phyloP scores from a whole-genome alignment of 2,797 vertebrate genomes.

The Melanotaenia maccullochi region DNA sequence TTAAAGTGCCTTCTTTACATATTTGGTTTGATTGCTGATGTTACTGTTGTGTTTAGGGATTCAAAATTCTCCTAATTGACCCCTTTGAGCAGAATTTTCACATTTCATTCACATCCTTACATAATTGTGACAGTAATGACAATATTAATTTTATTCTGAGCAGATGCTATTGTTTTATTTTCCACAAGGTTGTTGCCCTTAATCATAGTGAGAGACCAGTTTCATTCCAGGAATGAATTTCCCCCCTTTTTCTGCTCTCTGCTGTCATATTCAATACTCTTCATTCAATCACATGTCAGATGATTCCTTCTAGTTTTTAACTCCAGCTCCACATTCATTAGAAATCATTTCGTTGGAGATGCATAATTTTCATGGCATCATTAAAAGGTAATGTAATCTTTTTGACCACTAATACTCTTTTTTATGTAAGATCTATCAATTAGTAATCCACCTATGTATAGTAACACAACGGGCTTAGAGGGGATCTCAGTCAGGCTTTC shows the following conservation, averaged over 20 bases:
- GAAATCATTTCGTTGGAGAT: constrained; percentile 33
- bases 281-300: constrained; percentile 53
- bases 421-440: constrained; percentile 19
- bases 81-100: constrained; percentile 59
- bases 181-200: constrained; percentile 62
- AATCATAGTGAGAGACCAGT: constrained; percentile 43
- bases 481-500: constrained; percentile 25
- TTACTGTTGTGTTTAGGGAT: constrained; percentile 60
- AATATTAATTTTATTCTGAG: constrained; percentile 66
- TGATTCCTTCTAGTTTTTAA: constrained; percentile 49
- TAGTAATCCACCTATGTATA: constrained; percentile 29
- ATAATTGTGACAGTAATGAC: constrained; percentile 61
- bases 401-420: not conserved
- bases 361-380: constrained; percentile 32
- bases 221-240: constrained; percentile 44
- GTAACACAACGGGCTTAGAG: constrained; percentile 3
- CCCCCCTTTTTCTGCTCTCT: constrained; percentile 21
- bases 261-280: constrained; percentile 56
- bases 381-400: not conserved
- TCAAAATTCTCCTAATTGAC: constrained; percentile 76
- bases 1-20: constrained; percentile 43
- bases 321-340: constrained; percentile 24
- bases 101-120: constrained; percentile 52
- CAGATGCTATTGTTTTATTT: constrained; percentile 65
- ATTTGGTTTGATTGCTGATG: constrained; percentile 69